Conservation (phyloP, 2,797 vertebrate genomes). For the Holocentrus rufus region DNA sequence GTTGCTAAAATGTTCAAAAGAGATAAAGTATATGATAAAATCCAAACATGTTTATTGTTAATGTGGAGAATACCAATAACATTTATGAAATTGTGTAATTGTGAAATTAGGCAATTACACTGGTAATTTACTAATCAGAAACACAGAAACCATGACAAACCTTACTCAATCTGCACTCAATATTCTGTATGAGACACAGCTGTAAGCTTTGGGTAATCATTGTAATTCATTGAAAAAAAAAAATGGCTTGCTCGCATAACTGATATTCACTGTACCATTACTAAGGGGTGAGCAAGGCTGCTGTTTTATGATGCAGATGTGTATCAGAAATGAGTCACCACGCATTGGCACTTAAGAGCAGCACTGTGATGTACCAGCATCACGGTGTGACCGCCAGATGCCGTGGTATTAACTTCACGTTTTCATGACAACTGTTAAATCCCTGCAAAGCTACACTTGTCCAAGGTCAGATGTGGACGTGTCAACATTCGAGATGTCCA, state of each 20-base stretch:
- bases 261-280: slow-evolving; percentile 80
- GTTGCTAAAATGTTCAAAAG: slow-evolving; percentile 34
- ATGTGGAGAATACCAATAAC: slow-evolving; percentile 37
- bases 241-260: slow-evolving; percentile 72
- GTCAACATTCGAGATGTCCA: slow-evolving; percentile 42
- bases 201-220: slow-evolving; percentile 72
- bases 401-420: slow-evolving; percentile 72
- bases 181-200: slow-evolving; percentile 71
- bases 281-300: slow-evolving; percentile 71
- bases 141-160: slow-evolving; percentile 65
- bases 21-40: slow-evolving; percentile 39
- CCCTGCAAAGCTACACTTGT: slow-evolving; percentile 65
- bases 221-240: slow-evolving; percentile 51
- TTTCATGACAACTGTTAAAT: slow-evolving; percentile 80
- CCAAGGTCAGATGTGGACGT: slow-evolving; percentile 72
- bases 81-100: slow-evolving; percentile 49
- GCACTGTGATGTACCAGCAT: slow-evolving; percentile 75
- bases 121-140: slow-evolving; percentile 65
- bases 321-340: slow-evolving; percentile 83
- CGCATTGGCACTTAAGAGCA: slow-evolving; percentile 61
- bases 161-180: slow-evolving; percentile 57
- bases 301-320: slow-evolving; percentile 84
- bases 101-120: slow-evolving; percentile 52
- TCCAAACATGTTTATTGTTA: slow-evolving; percentile 35
- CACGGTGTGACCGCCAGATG: slow-evolving; percentile 80